Evolutionary conservation across 2,888 invertebrate species (phyloP).

Genomic region (Platycnemis pennipes): DNA sequence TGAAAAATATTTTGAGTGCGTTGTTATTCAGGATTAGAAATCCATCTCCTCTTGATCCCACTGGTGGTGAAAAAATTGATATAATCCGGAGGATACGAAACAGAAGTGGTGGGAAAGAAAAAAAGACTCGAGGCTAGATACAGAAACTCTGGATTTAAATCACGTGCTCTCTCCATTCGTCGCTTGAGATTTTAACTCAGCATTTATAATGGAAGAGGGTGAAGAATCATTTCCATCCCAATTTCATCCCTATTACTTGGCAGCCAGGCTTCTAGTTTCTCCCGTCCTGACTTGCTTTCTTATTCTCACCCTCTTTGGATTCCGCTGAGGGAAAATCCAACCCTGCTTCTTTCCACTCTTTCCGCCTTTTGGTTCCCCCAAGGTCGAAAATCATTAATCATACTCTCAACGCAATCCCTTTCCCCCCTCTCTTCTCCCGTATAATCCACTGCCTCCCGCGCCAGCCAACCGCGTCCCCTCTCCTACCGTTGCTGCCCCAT

Average conservation of each 20-base stretch:
- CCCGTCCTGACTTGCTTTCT: neutral
- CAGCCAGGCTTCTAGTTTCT: neutral
- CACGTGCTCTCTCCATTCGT: neutral
- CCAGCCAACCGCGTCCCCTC: neutral
- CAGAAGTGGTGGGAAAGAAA: neutral
- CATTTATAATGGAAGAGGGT: neutral
- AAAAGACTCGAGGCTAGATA: neutral
- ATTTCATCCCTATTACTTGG: neutral
- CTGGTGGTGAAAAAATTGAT: neutral
- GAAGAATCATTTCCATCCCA: neutral
- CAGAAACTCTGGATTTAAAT: neutral
- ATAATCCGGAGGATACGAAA: neutral
- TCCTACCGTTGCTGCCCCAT: neutral
- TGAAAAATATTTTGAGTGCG: neutral
- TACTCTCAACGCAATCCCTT: neutral
- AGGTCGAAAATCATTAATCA: neutral
- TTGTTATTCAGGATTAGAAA: neutral
- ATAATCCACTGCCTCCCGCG: neutral
- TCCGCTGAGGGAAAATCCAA: neutral
- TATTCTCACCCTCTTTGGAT: neutral
- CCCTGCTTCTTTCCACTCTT: neutral
- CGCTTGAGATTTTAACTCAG: neutral
- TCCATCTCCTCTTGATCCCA: neutral
- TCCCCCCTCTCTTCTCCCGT: neutral
- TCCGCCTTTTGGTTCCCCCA: neutral